Evolutionary conservation across 1,140 invertebrate genomes (phyloP).

Genomic region (Cepaea nemoralis): DNA sequence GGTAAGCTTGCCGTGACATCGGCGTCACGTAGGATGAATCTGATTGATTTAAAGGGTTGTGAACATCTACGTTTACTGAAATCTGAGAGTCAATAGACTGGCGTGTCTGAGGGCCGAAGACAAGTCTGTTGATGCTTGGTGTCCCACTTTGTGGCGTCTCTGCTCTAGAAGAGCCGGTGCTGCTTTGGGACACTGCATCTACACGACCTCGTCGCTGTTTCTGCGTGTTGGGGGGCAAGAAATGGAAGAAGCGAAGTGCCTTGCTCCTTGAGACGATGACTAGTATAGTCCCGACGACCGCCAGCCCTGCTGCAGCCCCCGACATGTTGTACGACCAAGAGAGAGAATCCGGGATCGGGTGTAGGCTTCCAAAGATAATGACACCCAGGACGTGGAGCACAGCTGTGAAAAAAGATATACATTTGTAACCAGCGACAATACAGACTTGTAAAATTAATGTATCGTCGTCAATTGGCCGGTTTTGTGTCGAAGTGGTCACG

Average conservation of each 20-base stretch:
- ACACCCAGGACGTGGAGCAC: conserved; percentile 4
- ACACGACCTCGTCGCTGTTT: background rate
- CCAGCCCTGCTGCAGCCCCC: background rate
- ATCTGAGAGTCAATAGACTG: background rate
- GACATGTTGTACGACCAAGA: conserved; percentile 29
- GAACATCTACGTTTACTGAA: background rate
- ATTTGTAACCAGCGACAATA: too few species aligned
- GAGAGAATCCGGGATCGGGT: background rate
- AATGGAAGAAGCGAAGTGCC: background rate
- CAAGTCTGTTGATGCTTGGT: background rate
- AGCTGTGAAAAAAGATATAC: background rate
- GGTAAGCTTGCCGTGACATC: too few species aligned
- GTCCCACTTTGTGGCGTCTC: background rate
- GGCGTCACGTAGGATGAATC: too few species aligned
- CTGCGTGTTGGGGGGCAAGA: background rate
- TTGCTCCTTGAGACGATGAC: conserved; percentile 14
- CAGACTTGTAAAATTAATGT: too few species aligned
- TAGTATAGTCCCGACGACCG: background rate
- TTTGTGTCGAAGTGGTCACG: too few species aligned
- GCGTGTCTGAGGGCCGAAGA: background rate
- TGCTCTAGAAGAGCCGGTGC: background rate
- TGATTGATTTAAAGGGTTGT: too few species aligned
- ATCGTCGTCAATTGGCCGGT: too few species aligned
- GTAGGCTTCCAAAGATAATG: background rate
- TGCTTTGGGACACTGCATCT: background rate